These are phyloP conservation scores for Cheilosia impressa DNA, from an alignment of 2,888 invertebrate genomes.

Conservation along the genomic window DNA sequence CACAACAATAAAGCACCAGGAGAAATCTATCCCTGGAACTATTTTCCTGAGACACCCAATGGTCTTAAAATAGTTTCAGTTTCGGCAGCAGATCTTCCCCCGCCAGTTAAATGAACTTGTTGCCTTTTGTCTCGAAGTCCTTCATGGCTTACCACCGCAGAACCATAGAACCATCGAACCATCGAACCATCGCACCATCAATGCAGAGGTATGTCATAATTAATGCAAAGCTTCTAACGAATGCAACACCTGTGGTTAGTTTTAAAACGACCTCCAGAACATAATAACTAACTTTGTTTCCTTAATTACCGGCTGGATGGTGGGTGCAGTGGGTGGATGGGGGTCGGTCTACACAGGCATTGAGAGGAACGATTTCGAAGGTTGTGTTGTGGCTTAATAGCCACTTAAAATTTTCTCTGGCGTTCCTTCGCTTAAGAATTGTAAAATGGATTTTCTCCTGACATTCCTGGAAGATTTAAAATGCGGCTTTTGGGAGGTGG, in stretches of 20 bases:
- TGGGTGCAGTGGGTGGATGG: not conserved
- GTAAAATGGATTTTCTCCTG: slow-evolving; percentile 40
- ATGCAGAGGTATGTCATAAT: slow-evolving; percentile 81
- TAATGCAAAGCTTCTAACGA: slow-evolving; percentile 84
- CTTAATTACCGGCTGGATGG: slow-evolving; percentile 67
- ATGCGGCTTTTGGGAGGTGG: not conserved
- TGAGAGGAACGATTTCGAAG: slow-evolving; percentile 42
- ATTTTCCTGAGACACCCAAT: slow-evolving; percentile 48
- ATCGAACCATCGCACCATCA: slow-evolving; percentile 8
- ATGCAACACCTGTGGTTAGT: slow-evolving; percentile 84
- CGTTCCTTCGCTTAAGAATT: slow-evolving; percentile 37
- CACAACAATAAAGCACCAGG: slow-evolving; percentile 48
- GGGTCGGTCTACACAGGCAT: not conserved
- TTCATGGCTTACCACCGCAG: not conserved
- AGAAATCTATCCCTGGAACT: slow-evolving; percentile 43
- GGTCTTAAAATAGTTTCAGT: slow-evolving; percentile 68
- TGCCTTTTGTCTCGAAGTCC: slow-evolving; percentile 61
- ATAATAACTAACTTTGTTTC: slow-evolving; percentile 74
- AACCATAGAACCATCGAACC: not conserved
- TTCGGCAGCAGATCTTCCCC: slow-evolving; percentile 37
- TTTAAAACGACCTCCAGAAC: slow-evolving; percentile 82
- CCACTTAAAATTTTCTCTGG: slow-evolving; percentile 63
- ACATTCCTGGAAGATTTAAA: slow-evolving; percentile 55
- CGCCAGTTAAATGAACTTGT: slow-evolving; percentile 69
- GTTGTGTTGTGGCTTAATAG: slow-evolving; percentile 67